A percentile compares a stretch with the other conserved stretches of the same genome.
Conservation (phyloP, 1,140 invertebrate species). For the Nephotettix cincticeps region DNA sequence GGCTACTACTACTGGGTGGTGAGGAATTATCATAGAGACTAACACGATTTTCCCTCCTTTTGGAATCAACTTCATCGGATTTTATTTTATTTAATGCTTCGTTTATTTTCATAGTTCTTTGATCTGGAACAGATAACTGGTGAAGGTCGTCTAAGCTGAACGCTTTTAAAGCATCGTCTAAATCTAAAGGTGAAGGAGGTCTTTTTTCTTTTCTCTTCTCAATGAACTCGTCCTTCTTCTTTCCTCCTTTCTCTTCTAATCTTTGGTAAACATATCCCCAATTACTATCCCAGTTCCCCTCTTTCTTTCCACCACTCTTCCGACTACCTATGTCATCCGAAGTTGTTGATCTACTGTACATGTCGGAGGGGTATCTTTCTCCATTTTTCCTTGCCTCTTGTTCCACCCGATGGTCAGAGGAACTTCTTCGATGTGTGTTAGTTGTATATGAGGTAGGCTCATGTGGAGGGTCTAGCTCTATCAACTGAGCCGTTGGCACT, state of each 20-base stretch:
- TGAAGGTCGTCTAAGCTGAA: constrained; percentile 29
- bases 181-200: constrained; percentile 12
- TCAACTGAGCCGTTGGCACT: constrained; percentile 64
- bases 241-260: constrained; percentile 21
- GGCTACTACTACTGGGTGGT: constrained; percentile 5
- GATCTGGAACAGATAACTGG: constrained; percentile 23
- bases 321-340: constrained; percentile 28
- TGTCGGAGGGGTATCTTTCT: constrained; percentile 25
- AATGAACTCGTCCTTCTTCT: constrained; percentile 4
- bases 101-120: constrained; percentile 17
- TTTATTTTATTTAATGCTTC: constrained; percentile 20
- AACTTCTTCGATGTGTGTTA: constrained; percentile 27
- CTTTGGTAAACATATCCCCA: constrained; percentile 72
- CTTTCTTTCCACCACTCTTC: constrained; percentile 14
- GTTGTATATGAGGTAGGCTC: constrained; percentile 1
- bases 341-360: constrained; percentile 27
- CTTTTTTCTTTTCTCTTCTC: constrained; percentile 3
- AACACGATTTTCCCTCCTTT: constrained; percentile 14
- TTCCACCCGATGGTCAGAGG: constrained; percentile 30
- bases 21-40: constrained; percentile 17
- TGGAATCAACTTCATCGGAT: not conserved
- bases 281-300: constrained; percentile 54
- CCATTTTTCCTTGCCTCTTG: constrained; percentile 24
- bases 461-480: constrained; percentile 59
- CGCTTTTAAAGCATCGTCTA: constrained; percentile 24